Percentiles rank a stretch among this genome's conserved stretches.
Evolutionary conservation across 2,113 vertebrate species (phyloP).

Genomic region (Grammomys dolichurus): DNA sequence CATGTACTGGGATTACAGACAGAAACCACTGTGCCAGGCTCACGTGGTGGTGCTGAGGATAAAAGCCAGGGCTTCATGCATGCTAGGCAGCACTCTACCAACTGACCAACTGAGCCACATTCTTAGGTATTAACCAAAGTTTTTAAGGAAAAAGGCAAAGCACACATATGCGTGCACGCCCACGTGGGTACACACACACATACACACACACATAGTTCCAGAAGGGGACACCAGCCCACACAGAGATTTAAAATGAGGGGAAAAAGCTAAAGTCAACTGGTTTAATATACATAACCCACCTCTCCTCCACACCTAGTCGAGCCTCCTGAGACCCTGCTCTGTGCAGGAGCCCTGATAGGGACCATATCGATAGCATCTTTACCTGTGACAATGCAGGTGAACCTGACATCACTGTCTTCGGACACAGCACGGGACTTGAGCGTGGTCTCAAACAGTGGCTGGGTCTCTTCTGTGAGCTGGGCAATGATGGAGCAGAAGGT

Average conservation of each 20-base stretch:
- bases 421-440: constrained; percentile 96
- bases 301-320: neutral
- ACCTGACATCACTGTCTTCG: constrained; percentile 95
- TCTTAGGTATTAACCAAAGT: too few relatives aligned
- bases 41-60: neutral
- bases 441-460: constrained; percentile 96
- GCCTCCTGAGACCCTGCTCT: neutral
- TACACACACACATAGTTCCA: neutral
- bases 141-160: neutral
- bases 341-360: neutral
- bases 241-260: neutral
- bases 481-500: constrained; percentile 98
- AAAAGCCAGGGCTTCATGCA: neutral
- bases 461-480: constrained; percentile 97
- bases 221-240: neutral
- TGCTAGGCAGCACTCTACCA: neutral
- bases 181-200: too few relatives aligned
- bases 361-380: constrained; percentile 62
- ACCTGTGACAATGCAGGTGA: constrained; percentile 98
- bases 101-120: neutral
- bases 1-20: neutral
- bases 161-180: too few relatives aligned
- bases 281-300: neutral
- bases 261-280: neutral
- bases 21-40: neutral